phyloP scores from a whole-genome alignment of 2,888 invertebrate species.

The Phortica okadai region DNA sequence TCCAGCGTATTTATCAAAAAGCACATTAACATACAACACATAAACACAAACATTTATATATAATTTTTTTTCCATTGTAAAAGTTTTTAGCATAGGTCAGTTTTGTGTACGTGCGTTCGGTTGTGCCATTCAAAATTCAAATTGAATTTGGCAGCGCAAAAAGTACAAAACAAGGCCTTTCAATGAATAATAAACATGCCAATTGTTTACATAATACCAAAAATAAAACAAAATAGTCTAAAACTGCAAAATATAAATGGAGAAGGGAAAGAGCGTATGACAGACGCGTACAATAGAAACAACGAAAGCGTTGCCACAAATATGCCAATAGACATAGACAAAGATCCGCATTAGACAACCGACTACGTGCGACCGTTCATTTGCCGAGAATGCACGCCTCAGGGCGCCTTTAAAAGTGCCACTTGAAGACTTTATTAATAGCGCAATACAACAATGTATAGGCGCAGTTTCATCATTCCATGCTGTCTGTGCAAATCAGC shows the following conservation, averaged over 20 bases:
- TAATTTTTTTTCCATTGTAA: neutral
- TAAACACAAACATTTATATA: neutral
- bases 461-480: neutral
- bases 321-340: neutral
- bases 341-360: neutral
- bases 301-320: neutral
- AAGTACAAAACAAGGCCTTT: slow-evolving; percentile 12
- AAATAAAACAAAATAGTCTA: neutral
- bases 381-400: neutral
- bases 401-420: slow-evolving; percentile 16
- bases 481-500: neutral
- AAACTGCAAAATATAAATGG: neutral
- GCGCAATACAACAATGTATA: neutral
- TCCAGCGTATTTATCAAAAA: neutral
- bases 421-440: slow-evolving; percentile 28
- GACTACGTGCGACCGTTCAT: neutral
- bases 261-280: neutral
- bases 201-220: slow-evolving; percentile 6
- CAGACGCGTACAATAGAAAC: neutral
- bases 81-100: slow-evolving; percentile 26
- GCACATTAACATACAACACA: neutral
- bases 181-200: slow-evolving; percentile 4
- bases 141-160: slow-evolving; percentile 20
- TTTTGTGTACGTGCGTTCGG: slow-evolving; percentile 6
- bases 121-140: slow-evolving; percentile 6